A percentile compares a stretch with the other conserved stretches of the same genome.
These are phyloP conservation scores for Meta bourneti DNA, from an alignment of 2,888 invertebrate genomes.

Conservation along the genomic window DNA sequence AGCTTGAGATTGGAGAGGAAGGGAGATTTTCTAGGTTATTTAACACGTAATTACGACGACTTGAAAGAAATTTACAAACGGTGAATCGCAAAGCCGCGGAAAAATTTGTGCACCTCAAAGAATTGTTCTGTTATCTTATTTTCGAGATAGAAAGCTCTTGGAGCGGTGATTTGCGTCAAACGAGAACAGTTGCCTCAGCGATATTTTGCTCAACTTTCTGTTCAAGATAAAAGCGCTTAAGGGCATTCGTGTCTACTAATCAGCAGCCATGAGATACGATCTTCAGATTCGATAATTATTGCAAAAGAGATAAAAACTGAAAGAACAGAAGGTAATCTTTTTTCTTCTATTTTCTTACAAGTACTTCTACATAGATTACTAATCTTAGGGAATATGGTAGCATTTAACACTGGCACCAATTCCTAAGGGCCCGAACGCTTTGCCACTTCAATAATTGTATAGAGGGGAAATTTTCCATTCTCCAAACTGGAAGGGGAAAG, in stretches of 20 bases:
- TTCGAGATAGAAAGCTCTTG: not conserved
- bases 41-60: not conserved
- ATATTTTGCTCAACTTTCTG: conserved; percentile 19
- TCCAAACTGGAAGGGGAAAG: not conserved
- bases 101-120: no score
- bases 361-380: not conserved
- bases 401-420: no score
- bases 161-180: conserved; percentile 15
- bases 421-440: no score
- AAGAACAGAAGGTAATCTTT: not conserved
- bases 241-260: conserved; percentile 1
- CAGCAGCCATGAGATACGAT: conserved; percentile 3
- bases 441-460: no score
- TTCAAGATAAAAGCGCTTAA: conserved; percentile 32
- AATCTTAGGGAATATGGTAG: no score
- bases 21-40: no score
- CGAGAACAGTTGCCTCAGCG: conserved; percentile 5
- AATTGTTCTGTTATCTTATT: not conserved
- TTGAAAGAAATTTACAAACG: not conserved
- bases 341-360: conserved; percentile 1
- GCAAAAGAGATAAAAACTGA: conserved; percentile 7
- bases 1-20: no score
- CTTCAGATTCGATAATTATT: not conserved
- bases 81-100: not conserved
- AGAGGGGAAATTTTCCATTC: not conserved